A percentile compares a stretch with the other conserved stretches of the same genome.
Conservation (phyloP, 2,888 invertebrate species). For the Litoditis marina region DNA sequence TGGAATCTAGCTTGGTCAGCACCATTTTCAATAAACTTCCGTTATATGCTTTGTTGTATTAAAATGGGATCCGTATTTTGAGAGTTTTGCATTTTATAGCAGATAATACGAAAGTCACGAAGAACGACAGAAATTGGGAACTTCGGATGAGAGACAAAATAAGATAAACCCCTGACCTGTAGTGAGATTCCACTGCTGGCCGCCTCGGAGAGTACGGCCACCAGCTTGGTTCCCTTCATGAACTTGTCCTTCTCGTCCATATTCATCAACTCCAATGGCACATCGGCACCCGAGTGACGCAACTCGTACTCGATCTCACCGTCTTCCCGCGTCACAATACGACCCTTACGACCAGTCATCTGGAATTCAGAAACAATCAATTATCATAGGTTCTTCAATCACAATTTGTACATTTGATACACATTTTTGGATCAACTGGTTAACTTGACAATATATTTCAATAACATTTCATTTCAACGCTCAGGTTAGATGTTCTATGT, state of each 20-base stretch:
- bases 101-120: too few species aligned
- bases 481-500: too few species aligned
- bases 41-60: not conserved
- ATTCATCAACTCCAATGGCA: slow-evolving; percentile 92
- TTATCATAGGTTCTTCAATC: not conserved
- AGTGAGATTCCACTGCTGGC: slow-evolving; percentile 95
- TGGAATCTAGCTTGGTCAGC: too few species aligned
- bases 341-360: slow-evolving; percentile 96
- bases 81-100: too few species aligned
- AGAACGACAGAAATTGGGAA: too few species aligned
- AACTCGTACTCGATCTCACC: slow-evolving; percentile 90
- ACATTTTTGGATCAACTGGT: too few species aligned
- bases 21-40: not conserved
- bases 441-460: too few species aligned
- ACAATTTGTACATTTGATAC: too few species aligned
- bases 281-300: slow-evolving; percentile 78
- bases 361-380: slow-evolving; percentile 58
- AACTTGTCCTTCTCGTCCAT: slow-evolving; percentile 80
- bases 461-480: not conserved
- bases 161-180: slow-evolving; percentile 23
- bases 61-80: too few species aligned
- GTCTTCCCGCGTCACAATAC: slow-evolving; percentile 78
- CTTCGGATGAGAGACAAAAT: not conserved
- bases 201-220: slow-evolving; percentile 98
- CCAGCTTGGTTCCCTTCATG: slow-evolving; percentile 77